Conservation (phyloP, 2,888 invertebrate genomes). For the Volucella inanis region DNA sequence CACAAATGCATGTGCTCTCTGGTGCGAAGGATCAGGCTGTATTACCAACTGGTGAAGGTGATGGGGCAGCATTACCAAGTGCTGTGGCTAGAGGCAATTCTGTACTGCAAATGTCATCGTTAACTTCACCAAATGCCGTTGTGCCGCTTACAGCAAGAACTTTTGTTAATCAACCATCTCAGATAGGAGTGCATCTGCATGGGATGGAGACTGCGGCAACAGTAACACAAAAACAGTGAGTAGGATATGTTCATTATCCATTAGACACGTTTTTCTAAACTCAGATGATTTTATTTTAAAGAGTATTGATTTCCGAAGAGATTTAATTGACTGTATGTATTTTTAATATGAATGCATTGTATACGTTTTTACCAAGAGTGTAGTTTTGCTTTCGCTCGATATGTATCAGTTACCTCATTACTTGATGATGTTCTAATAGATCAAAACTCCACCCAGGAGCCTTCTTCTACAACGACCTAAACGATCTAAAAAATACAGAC, state of each 20-base stretch:
- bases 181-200: slow-evolving; percentile 47
- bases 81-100: slow-evolving; percentile 47
- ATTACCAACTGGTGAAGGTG: slow-evolving; percentile 54
- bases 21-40: slow-evolving; percentile 57
- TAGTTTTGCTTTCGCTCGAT: too few relatives aligned
- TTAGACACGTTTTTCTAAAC: background rate
- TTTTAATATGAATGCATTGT: too few relatives aligned
- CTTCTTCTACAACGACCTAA: too few relatives aligned
- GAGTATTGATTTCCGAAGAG: too few relatives aligned
- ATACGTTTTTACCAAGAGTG: too few relatives aligned
- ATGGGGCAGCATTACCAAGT: slow-evolving; percentile 31
- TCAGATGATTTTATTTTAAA: too few relatives aligned
- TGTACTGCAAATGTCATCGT: slow-evolving; percentile 39
- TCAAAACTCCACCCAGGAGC: too few relatives aligned
- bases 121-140: slow-evolving; percentile 36
- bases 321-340: too few relatives aligned
- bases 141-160: slow-evolving; percentile 74
- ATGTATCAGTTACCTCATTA: too few relatives aligned
- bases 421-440: too few relatives aligned
- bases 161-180: slow-evolving; percentile 70
- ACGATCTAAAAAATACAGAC: too few relatives aligned
- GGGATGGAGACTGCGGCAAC: slow-evolving; percentile 54
- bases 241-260: slow-evolving; percentile 53
- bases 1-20: slow-evolving; percentile 66
- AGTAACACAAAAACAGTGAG: slow-evolving; percentile 70